A percentile compares a stretch with the other conserved stretches of the same genome.
Evolutionary conservation across 2,113 vertebrate genomes (phyloP).

Genomic region (Psittacara wagleri): DNA sequence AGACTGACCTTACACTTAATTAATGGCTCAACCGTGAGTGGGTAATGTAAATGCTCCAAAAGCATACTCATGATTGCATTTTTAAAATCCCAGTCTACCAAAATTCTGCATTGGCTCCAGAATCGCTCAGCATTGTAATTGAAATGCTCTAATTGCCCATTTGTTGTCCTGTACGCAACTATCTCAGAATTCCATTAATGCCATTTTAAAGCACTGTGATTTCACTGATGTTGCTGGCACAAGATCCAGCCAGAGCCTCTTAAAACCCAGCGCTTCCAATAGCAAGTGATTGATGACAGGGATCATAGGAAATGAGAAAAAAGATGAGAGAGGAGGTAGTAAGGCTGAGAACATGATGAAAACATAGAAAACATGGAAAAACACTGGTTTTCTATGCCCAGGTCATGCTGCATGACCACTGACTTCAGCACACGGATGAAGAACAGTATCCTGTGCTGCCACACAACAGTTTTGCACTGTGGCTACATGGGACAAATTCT

Average conservation of each 20-base stretch:
- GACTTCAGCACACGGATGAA: neutral
- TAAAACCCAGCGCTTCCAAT: neutral
- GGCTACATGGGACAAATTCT: neutral
- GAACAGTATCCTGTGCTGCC: neutral
- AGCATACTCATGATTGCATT: neutral
- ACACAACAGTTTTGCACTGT: neutral
- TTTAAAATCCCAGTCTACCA: neutral
- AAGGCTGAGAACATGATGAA: neutral
- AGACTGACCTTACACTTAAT: neutral
- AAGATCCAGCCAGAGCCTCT: neutral
- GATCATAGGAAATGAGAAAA: neutral
- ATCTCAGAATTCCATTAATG: constrained; percentile 20
- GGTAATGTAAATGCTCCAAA: neutral
- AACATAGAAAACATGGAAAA: neutral
- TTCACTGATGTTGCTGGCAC: neutral
- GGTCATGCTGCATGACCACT: neutral
- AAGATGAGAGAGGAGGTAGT: neutral
- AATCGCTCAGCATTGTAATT: neutral
- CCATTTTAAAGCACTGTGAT: neutral
- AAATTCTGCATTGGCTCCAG: neutral
- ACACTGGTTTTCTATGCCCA: neutral
- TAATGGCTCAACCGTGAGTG: neutral
- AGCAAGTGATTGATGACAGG: neutral
- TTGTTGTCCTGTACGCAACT: neutral
- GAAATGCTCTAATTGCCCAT: neutral